phyloP scores from a whole-genome alignment of 2,888 invertebrate genomes.

The Mantis religiosa region DNA sequence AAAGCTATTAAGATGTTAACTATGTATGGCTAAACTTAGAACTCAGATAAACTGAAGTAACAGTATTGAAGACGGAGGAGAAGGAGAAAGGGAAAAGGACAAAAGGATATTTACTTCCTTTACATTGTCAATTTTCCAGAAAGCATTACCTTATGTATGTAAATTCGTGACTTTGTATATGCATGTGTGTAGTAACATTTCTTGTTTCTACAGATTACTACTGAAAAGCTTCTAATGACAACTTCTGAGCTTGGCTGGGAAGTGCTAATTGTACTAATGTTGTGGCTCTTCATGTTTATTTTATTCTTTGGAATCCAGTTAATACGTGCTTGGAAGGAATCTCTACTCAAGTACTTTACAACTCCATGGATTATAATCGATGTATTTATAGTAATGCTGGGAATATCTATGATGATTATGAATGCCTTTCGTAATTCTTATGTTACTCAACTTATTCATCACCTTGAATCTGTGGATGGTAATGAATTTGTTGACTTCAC shows the following conservation, averaged over 20 bases:
- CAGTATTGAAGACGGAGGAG: too few relatives aligned
- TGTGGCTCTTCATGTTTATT: neutral
- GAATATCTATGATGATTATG: neutral
- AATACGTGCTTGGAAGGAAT: neutral
- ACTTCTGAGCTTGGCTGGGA: neutral
- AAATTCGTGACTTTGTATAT: too few relatives aligned
- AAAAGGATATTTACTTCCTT: too few relatives aligned
- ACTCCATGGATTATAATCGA: conserved; percentile 20
- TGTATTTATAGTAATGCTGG: neutral
- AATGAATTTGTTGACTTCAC: conserved; percentile 23
- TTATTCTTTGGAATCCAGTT: conserved; percentile 6
- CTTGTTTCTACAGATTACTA: neutral
- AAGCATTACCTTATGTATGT: too few relatives aligned
- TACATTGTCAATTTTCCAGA: too few relatives aligned
- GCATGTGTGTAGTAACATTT: neutral
- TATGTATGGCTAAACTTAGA: too few relatives aligned
- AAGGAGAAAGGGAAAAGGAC: too few relatives aligned
- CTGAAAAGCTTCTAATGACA: neutral
- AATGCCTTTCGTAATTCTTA: conserved; percentile 12
- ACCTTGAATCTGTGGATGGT: conserved; percentile 2
- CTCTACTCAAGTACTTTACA: neutral
- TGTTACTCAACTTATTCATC: neutral
- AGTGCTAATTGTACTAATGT: neutral
- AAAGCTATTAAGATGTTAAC: too few relatives aligned
- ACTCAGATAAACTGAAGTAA: too few relatives aligned